These are phyloP conservation scores for Spinibarbus caldwelli DNA, from an alignment of 2,797 vertebrate genomes.

Conservation along the genomic window DNA sequence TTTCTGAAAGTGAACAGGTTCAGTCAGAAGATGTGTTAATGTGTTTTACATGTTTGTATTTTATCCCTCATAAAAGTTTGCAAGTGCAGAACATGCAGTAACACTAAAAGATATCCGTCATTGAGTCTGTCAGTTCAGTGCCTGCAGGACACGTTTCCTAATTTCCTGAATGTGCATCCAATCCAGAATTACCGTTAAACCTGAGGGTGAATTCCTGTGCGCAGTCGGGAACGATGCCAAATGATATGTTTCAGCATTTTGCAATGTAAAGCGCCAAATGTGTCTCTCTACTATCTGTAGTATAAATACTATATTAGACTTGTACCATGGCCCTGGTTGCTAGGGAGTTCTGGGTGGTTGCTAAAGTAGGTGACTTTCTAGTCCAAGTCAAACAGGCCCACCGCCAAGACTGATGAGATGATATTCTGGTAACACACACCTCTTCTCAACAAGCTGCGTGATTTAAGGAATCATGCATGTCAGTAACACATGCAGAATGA, in stretches of 20 bases:
- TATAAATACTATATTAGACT: background rate
- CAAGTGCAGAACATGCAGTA: background rate
- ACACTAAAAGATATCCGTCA: background rate
- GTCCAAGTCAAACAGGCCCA: background rate
- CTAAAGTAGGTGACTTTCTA: constrained; percentile 1
- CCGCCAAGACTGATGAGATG: background rate
- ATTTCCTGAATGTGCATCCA: constrained; percentile 8
- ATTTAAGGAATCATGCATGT: background rate
- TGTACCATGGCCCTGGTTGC: constrained; percentile 5
- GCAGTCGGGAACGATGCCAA: background rate
- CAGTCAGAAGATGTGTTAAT: background rate
- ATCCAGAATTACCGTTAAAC: background rate
- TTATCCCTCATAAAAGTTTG: background rate
- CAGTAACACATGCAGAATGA: background rate
- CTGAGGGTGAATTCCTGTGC: constrained; percentile 4
- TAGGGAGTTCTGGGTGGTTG: constrained; percentile 7
- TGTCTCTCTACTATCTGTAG: background rate
- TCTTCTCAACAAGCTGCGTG: background rate
- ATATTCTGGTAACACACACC: constrained; percentile 23
- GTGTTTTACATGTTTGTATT: background rate
- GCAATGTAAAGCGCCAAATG: background rate
- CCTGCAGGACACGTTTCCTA: background rate
- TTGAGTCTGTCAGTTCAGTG: background rate
- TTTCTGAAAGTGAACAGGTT: no score
- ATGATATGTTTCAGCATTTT: background rate